Evolutionary conservation across 2,888 invertebrate genomes (phyloP).

Genomic region (Lasioglossum oenotherae): DNA sequence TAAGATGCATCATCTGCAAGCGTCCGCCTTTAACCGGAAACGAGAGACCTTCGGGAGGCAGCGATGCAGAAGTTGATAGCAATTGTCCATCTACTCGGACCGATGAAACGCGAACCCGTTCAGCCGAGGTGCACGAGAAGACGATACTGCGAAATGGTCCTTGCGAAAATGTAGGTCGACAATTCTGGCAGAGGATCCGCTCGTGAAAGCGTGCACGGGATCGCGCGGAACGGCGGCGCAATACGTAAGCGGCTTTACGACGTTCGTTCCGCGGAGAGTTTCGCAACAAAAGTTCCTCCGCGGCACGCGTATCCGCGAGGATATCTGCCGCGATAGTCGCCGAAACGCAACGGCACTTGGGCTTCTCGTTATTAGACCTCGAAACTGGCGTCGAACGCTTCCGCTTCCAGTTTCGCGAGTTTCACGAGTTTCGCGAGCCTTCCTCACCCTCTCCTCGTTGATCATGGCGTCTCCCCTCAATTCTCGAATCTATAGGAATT

Average conservation of each 20-base stretch:
- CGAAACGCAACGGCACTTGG: neutral
- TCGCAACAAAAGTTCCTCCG: constrained; percentile 4
- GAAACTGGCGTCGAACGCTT: neutral
- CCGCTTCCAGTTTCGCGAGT: neutral
- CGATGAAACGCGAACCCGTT: neutral
- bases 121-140: neutral
- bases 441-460: neutral
- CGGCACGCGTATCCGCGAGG: neutral
- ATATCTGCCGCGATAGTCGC: constrained; percentile 25
- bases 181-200: neutral
- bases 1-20: neutral
- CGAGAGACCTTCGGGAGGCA: neutral
- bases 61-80: neutral
- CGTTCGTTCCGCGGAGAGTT: constrained; percentile 9
- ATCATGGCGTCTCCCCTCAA: neutral
- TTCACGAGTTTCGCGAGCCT: neutral
- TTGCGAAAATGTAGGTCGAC: neutral
- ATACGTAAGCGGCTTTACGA: constrained; percentile 26
- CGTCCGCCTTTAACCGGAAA: neutral
- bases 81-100: neutral
- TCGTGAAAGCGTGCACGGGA: neutral
- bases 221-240: neutral
- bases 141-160: neutral
- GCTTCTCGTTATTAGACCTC: constrained; percentile 17
- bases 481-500: too few relatives aligned